Evolutionary conservation across 2,797 vertebrate genomes (phyloP).

Genomic region (Myotis daubentonii): DNA sequence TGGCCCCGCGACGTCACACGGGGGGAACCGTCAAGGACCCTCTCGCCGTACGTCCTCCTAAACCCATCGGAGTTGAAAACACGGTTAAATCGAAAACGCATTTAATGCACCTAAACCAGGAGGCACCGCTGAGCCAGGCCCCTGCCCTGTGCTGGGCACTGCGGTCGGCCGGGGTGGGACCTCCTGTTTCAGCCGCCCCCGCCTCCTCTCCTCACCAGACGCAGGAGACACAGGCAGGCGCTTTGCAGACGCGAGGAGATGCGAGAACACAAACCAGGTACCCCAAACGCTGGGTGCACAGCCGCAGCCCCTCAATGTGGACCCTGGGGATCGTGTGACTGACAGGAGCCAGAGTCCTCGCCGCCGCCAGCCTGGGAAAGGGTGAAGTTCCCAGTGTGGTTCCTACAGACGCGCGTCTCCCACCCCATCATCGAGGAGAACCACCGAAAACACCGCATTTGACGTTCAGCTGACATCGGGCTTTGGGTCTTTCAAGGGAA

Average conservation of each 20-base stretch:
- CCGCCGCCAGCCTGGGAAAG: background rate
- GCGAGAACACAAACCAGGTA: background rate
- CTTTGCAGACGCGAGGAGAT: too few relatives aligned
- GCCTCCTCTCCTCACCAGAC: background rate
- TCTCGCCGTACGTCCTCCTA: background rate
- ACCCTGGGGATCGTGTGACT: background rate
- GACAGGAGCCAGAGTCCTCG: background rate
- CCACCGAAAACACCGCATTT: rapidly evolving
- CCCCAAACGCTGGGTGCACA: background rate
- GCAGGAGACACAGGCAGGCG: background rate
- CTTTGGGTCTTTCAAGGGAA: background rate
- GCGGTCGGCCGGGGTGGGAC: too few relatives aligned
- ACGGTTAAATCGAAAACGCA: too few relatives aligned
- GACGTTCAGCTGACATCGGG: background rate
- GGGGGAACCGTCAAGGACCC: background rate
- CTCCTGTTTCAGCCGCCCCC: too few relatives aligned
- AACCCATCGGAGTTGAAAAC: too few relatives aligned
- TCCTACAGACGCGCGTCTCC: background rate
- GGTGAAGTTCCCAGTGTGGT: rapidly evolving
- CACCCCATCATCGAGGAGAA: background rate
- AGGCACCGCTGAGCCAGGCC: background rate
- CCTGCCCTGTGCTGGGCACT: background rate
- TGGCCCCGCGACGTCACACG: background rate
- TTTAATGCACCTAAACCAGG: too few relatives aligned
- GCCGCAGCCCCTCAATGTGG: too few relatives aligned